Evolutionary conservation across 2,797 vertebrate species (phyloP), one percentile per base, ranked within the genome.

Genomic region (Chromobotia macracanthus): DNA sequence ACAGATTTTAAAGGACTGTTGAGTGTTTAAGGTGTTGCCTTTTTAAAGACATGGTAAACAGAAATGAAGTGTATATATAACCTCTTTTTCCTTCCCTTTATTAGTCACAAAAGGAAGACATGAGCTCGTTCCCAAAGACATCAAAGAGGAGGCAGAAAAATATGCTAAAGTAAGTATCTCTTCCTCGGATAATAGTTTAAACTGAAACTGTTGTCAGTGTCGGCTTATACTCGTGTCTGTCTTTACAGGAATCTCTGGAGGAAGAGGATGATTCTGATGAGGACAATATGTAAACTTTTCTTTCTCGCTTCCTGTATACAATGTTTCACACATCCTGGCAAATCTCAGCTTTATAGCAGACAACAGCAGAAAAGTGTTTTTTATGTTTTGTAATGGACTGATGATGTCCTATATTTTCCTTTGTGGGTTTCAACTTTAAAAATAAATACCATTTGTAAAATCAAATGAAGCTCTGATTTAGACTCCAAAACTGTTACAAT

Each of bases 251-350:
- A 85, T 98, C 97, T 84, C 90, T 99, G 93, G 97, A 99, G 90
- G 97, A 99, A 87, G 97, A 99, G 66, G 97, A 99, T 64, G 97
- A 99, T 91, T 99, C 97, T 35, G 97, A 99, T 0, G 97, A 99
- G 89, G 97, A 99, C 88, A 99, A 99, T 90, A 99, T 99, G 97
- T 99, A 93, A 94, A 85, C 64, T 3, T 66, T 31, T 31, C 31
- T 31, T 31, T 31, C n/a, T n/a, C n/a, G n/a, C 31, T 3, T 31
- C 31, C 31, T 56, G 21, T 65, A 64, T 50, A 50, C 35, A 31
- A 31, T 77, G 76, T 80, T 82, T 75, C 73, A 41, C 56, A 38
- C 71, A 12, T 38, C 23, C 64, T 48, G 56, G 28, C 46, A 46
- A 78, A 63, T 50, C 67, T 41, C 1, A 74, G 38, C 65, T 58